Conservation (phyloP, 2,888 invertebrate genomes). For the Pyrrhia umbra region DNA sequence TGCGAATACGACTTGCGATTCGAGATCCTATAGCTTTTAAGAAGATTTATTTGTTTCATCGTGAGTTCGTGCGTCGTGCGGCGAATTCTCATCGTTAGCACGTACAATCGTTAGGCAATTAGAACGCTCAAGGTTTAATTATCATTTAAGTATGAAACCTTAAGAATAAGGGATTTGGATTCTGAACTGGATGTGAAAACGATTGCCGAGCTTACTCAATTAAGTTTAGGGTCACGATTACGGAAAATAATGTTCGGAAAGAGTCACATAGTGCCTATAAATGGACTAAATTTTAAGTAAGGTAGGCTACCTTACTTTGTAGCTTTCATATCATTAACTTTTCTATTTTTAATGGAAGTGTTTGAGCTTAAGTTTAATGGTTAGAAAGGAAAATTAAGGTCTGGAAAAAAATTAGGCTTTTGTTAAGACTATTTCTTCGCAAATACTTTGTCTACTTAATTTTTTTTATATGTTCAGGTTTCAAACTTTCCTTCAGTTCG, state of each 20-base stretch:
- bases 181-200: neutral
- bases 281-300: conserved; percentile 8
- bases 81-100: neutral
- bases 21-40: neutral
- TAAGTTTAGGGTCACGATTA: neutral
- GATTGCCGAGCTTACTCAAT: neutral
- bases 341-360: conserved; percentile 1
- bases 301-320: neutral
- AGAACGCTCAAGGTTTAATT: neutral
- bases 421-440: neutral
- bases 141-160: neutral
- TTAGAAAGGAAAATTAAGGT: neutral
- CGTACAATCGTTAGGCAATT: neutral
- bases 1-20: neutral
- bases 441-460: neutral
- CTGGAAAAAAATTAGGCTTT: neutral
- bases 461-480: neutral
- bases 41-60: neutral
- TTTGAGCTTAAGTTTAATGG: neutral
- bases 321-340: neutral
- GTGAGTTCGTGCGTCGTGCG: neutral
- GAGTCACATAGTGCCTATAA: neutral
- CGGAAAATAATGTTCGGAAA: conserved; percentile 4
- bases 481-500: no score
- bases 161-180: neutral